Base-by-base conservation (phyloP, 2,888 invertebrate genomes). In the Caenorhabditis panamensis region DNA sequence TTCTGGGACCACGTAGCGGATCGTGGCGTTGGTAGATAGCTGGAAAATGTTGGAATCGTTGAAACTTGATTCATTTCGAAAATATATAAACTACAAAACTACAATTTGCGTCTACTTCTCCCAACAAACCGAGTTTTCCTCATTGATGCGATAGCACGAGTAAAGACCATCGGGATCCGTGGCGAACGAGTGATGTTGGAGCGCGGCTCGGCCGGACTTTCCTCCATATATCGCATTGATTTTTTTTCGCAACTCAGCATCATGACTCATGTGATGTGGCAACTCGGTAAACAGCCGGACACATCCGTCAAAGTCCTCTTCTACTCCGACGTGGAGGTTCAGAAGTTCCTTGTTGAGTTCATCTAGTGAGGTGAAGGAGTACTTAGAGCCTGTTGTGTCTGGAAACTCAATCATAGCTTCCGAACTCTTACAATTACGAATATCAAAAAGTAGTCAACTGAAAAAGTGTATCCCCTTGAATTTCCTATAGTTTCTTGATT, bases 121-220 rank as follows among this genome's bases (percentile, higher is more conserved):
- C 31, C 4, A 31, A 31, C 4, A 31, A 31, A 77, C 76, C 31
- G 51, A 24, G 0, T 67, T 51, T 41, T 79, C 79, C 31, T 79
- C 49, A 63, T 72, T 73, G 22, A 79, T 79, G 0, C 79, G 68
- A 61, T 68, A 49, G 44, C 79, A 79, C 22, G 79, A 79, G 44
- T 79, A 75, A 44, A 79, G 41, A 0, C 79, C 79, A 26, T 79
- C 79, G 2, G 79, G 44, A 44, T 79, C 79, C 1, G 79, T 69
- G 6, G 51, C 54, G 58, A 79, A 79, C 13, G 59, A 58, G 24
- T 69, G 69, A 53, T 79, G 73, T 47, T 79, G 73, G 37, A 79
- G 36, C 0, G 73, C 75, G 16, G 59, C 36, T 26, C 79, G 41
- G 9, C n/a, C 13, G 36, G 73, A 69, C 44, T 64, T 73, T 11